Evolutionary conservation across 2,113 vertebrate species (phyloP), one percentile per base, ranked within the genome.

Genomic region (Xyrauchen texanus): DNA sequence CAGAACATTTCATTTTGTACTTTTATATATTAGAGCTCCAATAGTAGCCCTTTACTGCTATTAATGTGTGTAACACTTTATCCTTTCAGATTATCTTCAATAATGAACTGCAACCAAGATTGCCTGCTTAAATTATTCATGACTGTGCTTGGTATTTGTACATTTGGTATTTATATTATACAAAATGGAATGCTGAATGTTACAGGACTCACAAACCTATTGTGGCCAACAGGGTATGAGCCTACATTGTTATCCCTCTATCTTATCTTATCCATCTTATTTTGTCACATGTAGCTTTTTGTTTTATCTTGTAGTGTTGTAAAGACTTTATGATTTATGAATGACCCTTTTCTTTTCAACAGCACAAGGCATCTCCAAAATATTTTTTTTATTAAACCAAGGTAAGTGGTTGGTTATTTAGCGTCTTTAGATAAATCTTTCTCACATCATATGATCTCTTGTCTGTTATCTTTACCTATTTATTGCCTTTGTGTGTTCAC

Each of bases 341-440:
- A 16, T 12, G 47, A 52, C 49, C 1, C 45, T 10, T 58, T 42
- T 71, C 8, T 58, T 71, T 71, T n/a, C 8, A 57, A 57, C 53
- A 71, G 69, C 34, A 58, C 13, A 4, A n/a, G 7, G 11, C 1
- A 0, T 4, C 13, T 45, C 8, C 69, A 71, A 45, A 9, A 49
- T 16, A 15, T 4, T 16, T 46, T 47, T 8, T 58, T 58, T 45
- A 13, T 13, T 72, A 60, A 72, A 8, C 12, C 44, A 60, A 72
- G 53, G 69, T 72, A 4, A 72, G 69, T 71, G 49, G 16, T 13
- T 69, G 10, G 42, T 49, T 44, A 12, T 11, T 70, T 16, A 55
- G 42, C 47, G 21, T 79, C 0, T 53, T 53, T 60, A 60, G 45
- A 6, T 75, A 44, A 21, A 21, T 69, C 13, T 42, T 15, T 42